These are phyloP conservation scores for Megaleporinus macrocephalus DNA, from an alignment of 2,113 vertebrate species.

Conservation along the genomic window DNA sequence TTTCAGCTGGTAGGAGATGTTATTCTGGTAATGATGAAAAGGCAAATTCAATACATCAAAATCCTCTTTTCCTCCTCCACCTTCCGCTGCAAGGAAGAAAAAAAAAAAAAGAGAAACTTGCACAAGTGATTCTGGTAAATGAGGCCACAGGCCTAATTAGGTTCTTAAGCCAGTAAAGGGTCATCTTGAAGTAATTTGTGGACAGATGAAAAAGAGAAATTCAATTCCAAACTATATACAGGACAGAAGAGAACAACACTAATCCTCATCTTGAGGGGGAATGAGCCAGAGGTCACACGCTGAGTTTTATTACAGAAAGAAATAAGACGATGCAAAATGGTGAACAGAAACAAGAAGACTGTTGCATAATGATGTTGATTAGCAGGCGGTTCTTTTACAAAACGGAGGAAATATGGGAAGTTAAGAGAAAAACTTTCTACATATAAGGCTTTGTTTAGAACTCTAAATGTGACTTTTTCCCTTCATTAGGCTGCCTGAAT, in stretches of 20 bases:
- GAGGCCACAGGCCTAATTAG: conserved; percentile 58
- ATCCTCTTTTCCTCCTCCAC: conserved; percentile 23
- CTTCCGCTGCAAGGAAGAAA: conserved; percentile 36
- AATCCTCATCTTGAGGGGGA: conserved; percentile 36
- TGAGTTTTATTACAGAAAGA: conserved; percentile 3
- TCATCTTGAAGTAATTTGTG: conserved; percentile 68
- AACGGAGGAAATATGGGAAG: background rate
- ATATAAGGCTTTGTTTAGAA: conserved; percentile 2
- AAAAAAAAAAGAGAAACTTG: conserved; percentile 32
- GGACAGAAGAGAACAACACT: conserved; percentile 35
- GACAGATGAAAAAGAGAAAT: conserved; percentile 40
- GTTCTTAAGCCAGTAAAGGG: conserved; percentile 50
- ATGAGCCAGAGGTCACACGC: conserved; percentile 27
- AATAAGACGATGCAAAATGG: background rate
- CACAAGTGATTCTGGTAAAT: conserved; percentile 62
- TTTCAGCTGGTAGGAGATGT: conserved; percentile 56
- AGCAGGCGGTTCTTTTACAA: background rate
- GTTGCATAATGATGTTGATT: background rate
- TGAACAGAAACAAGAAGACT: background rate
- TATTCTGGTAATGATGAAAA: conserved; percentile 60
- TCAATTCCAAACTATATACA: conserved; percentile 29
- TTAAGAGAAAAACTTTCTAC: background rate
- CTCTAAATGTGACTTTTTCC: conserved; percentile 26
- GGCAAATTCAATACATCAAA: conserved; percentile 51
- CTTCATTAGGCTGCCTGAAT: background rate